Base-by-base conservation (phyloP, 2,888 invertebrate species). In the Hypolimnas misippus region DNA sequence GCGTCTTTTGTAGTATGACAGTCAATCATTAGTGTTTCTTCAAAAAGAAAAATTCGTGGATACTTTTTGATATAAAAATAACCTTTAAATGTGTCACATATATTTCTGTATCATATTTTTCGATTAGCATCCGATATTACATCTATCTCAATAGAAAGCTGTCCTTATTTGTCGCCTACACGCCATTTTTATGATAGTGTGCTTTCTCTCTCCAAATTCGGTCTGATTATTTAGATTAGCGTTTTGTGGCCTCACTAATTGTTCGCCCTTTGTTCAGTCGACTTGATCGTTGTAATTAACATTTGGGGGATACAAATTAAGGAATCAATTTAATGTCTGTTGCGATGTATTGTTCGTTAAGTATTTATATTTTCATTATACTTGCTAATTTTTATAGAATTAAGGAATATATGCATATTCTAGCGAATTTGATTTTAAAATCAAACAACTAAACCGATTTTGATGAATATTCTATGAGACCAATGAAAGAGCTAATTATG, bases 191-290 rank as follows among this genome's bases (percentile, higher is more conserved):
- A 3, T 16, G 31, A 14, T 14, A 44, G 42, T 21, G 17, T 35
- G 56, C 58, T 58, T 59, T 59, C 63, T 55, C 58, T 59, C 29
- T 17, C 54, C 54, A 55, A 56, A 38, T 56, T 56, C 25, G 44
- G 44, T 52, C 21, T 6, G 40, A 58, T 40, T 31, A 35, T 35
- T 35, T 53, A 46, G 21, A 16, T 44, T 42, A 52, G 8, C 52
- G 33, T 52, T 51, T 38, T 40, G 33, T 42, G 3, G 5, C 17
- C 7, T 12, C 16, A 29, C 31, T 52, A 51, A 58, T 52, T 44
- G 31, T 12, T 10, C 4, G 17, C 40, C 42, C 38, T 57, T 51
- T 49, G 50, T 51, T 50, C 49, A n/a, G 25, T 29, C 49, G n/a
- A 21, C 42, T 17, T 29, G 6, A 29, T 14, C 25, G 35, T 38